Evolutionary conservation across 2,888 invertebrate genomes (phyloP), one percentile per base, ranked within the genome.

Genomic region (Chouioia cunea): DNA sequence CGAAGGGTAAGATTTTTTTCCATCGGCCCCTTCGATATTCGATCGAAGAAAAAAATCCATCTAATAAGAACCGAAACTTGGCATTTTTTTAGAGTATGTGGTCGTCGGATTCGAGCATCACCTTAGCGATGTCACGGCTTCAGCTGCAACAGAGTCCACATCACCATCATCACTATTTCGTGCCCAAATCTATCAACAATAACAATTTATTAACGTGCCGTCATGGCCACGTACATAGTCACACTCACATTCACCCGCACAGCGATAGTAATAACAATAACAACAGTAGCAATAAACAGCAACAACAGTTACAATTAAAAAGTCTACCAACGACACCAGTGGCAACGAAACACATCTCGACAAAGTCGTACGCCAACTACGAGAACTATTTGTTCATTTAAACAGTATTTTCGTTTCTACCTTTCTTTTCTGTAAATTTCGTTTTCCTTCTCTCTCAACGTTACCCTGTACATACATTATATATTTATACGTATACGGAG

Each of bases 321-420:
- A n/a, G n/a, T n/a, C n/a, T n/a, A n/a, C n/a, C n/a, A n/a, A n/a
- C n/a, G 16, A 85, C 85, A 27, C 84, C 84, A 14, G 73, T 83
- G 43, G 77, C 84, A n/a, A 77, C 82, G 22, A 85, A 85, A 73
- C 84, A 85, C 69, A 76, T 84, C 43, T 80, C 83, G 6, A 76
- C 82, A 4, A 74, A 78, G 10, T 86, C 87, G 65, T 90, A 90
- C 77, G 88, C 90, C 53, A 89, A 90, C 76, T 91, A 91, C 79
- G 90, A 91, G 80, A 91, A 91, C 83, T 91, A 90, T 82, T 89
- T 91, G 79, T 91, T 90, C 80, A 91, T 91, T 79, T 91, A 83
- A 87, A 16, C 20, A 6, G 1, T 18, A 43, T 12, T 58, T 10
- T 12, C n/a, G 46, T 27, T 44, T 2, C 18, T 58, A n/a, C 22